Conservation (phyloP, 1,140 invertebrate genomes). For the Zaprionus davidi region DNA sequence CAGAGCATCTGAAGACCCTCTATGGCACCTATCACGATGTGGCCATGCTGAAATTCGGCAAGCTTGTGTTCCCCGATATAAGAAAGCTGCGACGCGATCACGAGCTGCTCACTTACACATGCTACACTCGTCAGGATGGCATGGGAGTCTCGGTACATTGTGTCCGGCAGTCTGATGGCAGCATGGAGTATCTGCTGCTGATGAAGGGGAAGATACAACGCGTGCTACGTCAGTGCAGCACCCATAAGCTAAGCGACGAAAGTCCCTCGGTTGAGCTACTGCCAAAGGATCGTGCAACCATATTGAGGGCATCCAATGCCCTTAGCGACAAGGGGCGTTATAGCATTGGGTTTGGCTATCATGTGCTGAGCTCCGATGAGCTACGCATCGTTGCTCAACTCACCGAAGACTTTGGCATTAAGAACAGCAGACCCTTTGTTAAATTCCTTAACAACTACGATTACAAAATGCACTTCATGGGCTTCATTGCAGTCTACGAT, state of each 20-base stretch:
- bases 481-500: conserved; percentile 47
- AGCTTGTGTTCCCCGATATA: conserved; percentile 10
- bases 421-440: not conserved
- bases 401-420: not conserved
- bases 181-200: conserved; percentile 33
- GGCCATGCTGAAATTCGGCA: conserved; percentile 41
- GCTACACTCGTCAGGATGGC: conserved; percentile 2
- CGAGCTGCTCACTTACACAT: conserved; percentile 31
- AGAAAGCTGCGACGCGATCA: conserved; percentile 25
- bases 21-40: conserved; percentile 44
- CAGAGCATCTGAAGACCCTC: conserved; percentile 20
- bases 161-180: not conserved
- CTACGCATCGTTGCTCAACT: not conserved
- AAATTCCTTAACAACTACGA: conserved; percentile 28
- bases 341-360: conserved; percentile 47
- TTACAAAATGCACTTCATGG: conserved; percentile 41
- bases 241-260: not conserved
- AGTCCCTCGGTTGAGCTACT: not conserved
- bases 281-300: not conserved
- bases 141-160: conserved; percentile 57
- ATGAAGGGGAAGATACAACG: conserved; percentile 39
- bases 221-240: conserved; percentile 42
- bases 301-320: not conserved
- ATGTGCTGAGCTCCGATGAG: conserved; percentile 12
- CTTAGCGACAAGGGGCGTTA: conserved; percentile 18